Conservation (phyloP, 2,797 vertebrate species). For the Sebastes miniatus region DNA sequence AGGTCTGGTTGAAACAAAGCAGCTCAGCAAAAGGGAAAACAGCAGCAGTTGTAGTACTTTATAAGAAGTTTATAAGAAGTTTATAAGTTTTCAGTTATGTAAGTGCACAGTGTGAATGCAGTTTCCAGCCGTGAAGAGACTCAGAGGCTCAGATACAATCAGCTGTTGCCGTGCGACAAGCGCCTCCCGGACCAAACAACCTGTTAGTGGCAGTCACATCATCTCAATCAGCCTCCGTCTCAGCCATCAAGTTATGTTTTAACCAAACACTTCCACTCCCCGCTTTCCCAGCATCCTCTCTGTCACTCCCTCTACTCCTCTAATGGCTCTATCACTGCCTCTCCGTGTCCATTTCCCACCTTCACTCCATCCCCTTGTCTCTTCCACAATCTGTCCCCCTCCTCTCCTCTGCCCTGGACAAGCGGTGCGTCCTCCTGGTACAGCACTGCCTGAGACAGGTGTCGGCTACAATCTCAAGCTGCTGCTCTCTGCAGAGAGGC, state of each 20-base stretch:
- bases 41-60: neutral
- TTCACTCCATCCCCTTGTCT: constrained; percentile 19
- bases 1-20: neutral
- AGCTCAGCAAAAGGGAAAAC: neutral
- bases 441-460: constrained; percentile 51
- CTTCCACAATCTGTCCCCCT: constrained; percentile 23
- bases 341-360: neutral
- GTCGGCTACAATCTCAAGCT: constrained; percentile 52
- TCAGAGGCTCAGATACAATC: constrained; percentile 8
- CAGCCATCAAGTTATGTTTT: constrained; percentile 3
- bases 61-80: neutral
- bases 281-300: constrained; percentile 29
- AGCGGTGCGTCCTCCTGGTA: constrained; percentile 9
- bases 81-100: neutral
- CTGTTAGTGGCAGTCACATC: constrained; percentile 17
- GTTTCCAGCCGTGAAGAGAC: constrained; percentile 15
- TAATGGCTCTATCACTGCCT: constrained; percentile 8
- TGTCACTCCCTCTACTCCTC: constrained; percentile 22
- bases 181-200: neutral
- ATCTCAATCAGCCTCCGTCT: constrained; percentile 19
- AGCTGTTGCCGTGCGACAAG: constrained; percentile 10
- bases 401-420: constrained; percentile 2
- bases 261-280: constrained; percentile 18
- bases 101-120: constrained; percentile 17
- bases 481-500: constrained; percentile 25